Evolutionary conservation across 1,140 invertebrate species (phyloP).

Genomic region (Agrypnia vestita): DNA sequence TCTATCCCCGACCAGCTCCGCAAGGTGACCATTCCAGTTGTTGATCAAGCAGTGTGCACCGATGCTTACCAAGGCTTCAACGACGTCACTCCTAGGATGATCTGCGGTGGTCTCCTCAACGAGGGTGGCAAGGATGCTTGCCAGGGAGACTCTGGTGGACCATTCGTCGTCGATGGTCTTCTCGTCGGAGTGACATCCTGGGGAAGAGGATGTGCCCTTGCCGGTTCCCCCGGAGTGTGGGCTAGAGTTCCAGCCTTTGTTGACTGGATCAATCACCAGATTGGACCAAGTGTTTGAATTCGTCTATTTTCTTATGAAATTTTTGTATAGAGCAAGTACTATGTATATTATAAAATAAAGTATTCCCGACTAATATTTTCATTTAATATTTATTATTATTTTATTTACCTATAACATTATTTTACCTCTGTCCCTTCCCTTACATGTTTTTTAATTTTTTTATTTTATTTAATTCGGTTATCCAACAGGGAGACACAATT

Average conservation of each 20-base stretch:
- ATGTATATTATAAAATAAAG: not conserved
- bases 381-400: too few species aligned
- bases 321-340: too few species aligned
- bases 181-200: constrained; percentile 75
- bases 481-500: too few species aligned
- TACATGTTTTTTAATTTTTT: too few species aligned
- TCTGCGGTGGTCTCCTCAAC: constrained; percentile 76
- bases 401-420: too few species aligned
- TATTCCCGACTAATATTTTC: too few species aligned
- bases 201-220: constrained; percentile 69
- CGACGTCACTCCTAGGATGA: constrained; percentile 77
- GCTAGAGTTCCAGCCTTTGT: constrained; percentile 66
- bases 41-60: constrained; percentile 63
- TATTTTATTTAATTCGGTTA: too few species aligned
- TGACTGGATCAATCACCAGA: constrained; percentile 33
- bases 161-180: constrained; percentile 70
- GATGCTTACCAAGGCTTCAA: constrained; percentile 59
- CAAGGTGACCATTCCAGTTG: constrained; percentile 67
- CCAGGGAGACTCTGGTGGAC: constrained; percentile 76
- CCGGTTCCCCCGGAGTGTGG: constrained; percentile 73
- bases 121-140: constrained; percentile 66
- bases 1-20: constrained; percentile 63
- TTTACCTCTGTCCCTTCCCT: too few species aligned
- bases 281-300: not conserved
- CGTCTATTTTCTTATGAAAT: too few species aligned